Conservation (phyloP, 2,888 invertebrate species). For the Heliconius hortense region DNA sequence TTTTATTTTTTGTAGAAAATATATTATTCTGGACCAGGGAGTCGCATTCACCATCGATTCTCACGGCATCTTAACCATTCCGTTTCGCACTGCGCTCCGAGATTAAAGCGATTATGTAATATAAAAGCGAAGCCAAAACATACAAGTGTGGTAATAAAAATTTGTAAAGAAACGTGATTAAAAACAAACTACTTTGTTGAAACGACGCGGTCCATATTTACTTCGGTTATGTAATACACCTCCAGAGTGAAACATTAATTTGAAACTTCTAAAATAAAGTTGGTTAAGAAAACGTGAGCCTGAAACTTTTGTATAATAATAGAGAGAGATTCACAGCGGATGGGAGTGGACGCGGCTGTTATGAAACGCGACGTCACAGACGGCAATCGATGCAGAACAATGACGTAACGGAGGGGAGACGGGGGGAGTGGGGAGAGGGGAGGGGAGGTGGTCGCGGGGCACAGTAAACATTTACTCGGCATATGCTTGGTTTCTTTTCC, state of each 20-base stretch:
- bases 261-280: slow-evolving; percentile 32
- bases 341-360: slow-evolving; percentile 52
- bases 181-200: slow-evolving; percentile 15
- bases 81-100: slow-evolving; percentile 14
- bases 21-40: slow-evolving; percentile 66
- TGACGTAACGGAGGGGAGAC: slow-evolving; percentile 67
- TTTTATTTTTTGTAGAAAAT: slow-evolving; percentile 69
- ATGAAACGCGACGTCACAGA: slow-evolving; percentile 69
- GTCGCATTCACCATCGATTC: slow-evolving; percentile 63
- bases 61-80: slow-evolving; percentile 59
- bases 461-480: slow-evolving; percentile 78
- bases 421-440: too few species aligned
- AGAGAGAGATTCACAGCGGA: slow-evolving; percentile 39
- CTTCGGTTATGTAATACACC: slow-evolving; percentile 20
- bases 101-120: slow-evolving; percentile 23
- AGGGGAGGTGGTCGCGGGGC: slow-evolving; percentile 45
- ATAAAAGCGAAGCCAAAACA: slow-evolving; percentile 28
- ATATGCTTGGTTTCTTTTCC: slow-evolving; percentile 81
- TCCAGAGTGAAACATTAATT: slow-evolving; percentile 25
- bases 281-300: slow-evolving; percentile 39
- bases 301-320: slow-evolving; percentile 40
- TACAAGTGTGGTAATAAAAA: slow-evolving; percentile 25
- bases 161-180: slow-evolving; percentile 20
- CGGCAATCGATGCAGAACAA: slow-evolving; percentile 78
- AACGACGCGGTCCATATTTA: slow-evolving; percentile 20